Conservation (phyloP, 2,888 invertebrate species). For the Patella depressa region DNA sequence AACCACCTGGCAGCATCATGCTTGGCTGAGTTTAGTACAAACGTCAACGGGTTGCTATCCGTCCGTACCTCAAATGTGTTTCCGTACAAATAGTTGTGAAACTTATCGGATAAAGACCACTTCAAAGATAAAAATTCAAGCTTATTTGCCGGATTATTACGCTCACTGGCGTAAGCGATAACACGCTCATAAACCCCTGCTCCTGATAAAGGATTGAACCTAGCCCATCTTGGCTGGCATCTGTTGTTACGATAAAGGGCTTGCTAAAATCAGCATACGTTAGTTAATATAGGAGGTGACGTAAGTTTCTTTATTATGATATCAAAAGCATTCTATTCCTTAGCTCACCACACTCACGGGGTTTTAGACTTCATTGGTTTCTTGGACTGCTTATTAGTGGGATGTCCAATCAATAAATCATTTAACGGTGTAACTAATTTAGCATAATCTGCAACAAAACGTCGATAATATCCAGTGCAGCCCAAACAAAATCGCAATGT, state of each 20-base stretch:
- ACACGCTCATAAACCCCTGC: background rate
- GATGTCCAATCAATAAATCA: conserved; percentile 23
- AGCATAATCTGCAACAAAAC: conserved; percentile 31
- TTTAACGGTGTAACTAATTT: conserved; percentile 32
- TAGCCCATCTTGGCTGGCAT: conserved; percentile 9
- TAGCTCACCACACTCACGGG: too few species aligned
- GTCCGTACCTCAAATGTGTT: background rate
- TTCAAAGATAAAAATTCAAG: conserved; percentile 4
- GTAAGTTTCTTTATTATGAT: too few species aligned
- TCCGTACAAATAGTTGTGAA: background rate
- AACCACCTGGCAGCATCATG: background rate
- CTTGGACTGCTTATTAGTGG: conserved; percentile 15
- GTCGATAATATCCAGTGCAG: conserved; percentile 28
- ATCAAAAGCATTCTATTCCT: too few species aligned
- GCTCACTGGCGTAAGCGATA: background rate
- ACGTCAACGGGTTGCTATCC: background rate
- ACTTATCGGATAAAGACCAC: background rate
- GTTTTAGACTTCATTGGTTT: too few species aligned
- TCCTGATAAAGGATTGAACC: background rate
- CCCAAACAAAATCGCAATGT: conserved; percentile 17
- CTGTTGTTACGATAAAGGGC: background rate
- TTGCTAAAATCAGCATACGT: background rate
- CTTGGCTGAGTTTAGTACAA: background rate
- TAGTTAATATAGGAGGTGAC: background rate
- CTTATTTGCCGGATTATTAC: background rate